Evolutionary conservation across 2,113 vertebrate genomes (phyloP).

Genomic region (Rhynchomys soricoides): DNA sequence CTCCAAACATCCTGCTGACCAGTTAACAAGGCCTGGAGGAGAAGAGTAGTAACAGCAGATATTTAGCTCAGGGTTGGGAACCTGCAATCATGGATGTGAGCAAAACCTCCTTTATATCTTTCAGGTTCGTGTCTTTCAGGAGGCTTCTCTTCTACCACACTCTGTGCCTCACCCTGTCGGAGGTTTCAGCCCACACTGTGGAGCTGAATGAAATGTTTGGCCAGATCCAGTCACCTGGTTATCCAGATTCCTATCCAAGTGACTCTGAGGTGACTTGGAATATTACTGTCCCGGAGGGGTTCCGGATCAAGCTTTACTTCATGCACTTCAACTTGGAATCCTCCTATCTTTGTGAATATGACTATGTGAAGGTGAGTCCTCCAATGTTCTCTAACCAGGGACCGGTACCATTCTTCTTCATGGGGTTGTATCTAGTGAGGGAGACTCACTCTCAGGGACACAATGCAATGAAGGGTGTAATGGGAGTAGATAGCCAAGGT

Average conservation of each 20-base stretch:
- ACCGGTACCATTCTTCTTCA: background rate
- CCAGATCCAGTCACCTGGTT: conserved; percentile 93
- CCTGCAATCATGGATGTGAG: background rate
- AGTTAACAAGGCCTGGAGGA: background rate
- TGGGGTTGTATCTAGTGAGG: background rate
- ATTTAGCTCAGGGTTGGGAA: background rate
- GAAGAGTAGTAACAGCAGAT: background rate
- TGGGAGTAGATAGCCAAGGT: background rate
- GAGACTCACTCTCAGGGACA: background rate
- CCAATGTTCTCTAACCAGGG: background rate
- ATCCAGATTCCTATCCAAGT: conserved; percentile 93
- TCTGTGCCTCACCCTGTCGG: conserved; percentile 80
- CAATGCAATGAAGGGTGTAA: background rate
- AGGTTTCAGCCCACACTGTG: conserved; percentile 72
- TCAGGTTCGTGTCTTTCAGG: conserved; percentile 86
- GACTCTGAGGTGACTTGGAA: conserved; percentile 92
- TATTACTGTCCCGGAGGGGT: conserved; percentile 91
- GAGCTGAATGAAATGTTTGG: conserved; percentile 90
- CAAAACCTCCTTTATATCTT: conserved; percentile 61
- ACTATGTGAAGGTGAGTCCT: conserved; percentile 94
- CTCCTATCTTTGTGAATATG: conserved; percentile 97
- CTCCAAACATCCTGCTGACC: background rate
- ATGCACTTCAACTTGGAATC: conserved; percentile 98
- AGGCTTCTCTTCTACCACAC: conserved; percentile 80
- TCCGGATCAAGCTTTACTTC: conserved; percentile 93